phyloP scores from a whole-genome alignment of 2,113 vertebrate species.

The Solenodon paradoxus region DNA sequence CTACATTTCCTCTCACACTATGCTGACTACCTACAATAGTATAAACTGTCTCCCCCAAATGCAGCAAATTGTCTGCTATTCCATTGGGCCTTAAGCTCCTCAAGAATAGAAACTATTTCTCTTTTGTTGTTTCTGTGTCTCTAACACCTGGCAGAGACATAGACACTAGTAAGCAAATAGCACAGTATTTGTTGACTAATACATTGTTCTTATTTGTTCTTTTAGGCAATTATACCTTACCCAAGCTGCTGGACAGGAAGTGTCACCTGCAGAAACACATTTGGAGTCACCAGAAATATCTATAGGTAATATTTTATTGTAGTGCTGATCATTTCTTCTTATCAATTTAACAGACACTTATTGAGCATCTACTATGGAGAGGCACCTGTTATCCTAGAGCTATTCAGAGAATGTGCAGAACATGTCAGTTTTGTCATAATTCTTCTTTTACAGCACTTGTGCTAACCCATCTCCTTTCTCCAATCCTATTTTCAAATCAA shows the following conservation, averaged over 20 bases:
- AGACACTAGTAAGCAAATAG: neutral
- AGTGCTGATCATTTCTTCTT: neutral
- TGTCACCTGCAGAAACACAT: neutral
- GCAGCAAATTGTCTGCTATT: neutral
- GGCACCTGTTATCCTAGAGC: neutral
- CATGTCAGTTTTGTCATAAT: neutral
- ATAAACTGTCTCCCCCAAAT: neutral
- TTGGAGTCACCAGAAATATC: neutral
- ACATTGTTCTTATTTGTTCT: conserved; percentile 37
- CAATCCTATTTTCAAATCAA: neutral
- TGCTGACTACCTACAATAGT: neutral
- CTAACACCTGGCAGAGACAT: neutral
- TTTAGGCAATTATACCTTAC: conserved; percentile 78
- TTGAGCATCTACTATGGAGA: neutral
- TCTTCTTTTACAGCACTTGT: neutral
- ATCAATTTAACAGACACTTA: neutral
- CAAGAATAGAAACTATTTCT: neutral
- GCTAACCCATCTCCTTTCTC: neutral
- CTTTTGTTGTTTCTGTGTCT: neutral
- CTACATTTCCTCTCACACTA: neutral
- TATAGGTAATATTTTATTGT: conserved; percentile 45
- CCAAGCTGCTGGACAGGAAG: conserved; percentile 66
- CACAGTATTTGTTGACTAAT: neutral
- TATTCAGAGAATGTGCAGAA: neutral
- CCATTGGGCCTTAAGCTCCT: neutral